Conservation (phyloP, 1,140 invertebrate genomes). For the Anagrus nilaparvatae region DNA sequence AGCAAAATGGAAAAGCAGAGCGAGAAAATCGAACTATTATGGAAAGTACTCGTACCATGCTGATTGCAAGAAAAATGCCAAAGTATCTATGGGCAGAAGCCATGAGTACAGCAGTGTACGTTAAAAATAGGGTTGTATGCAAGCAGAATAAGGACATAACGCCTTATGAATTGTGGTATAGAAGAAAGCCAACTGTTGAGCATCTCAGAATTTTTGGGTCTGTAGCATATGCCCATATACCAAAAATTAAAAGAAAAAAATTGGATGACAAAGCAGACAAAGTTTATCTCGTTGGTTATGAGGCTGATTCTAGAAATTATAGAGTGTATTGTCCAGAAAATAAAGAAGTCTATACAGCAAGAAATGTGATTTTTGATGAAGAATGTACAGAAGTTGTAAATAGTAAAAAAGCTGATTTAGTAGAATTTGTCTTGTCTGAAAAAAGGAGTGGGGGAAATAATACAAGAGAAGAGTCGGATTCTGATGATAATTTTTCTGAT, state of each 20-base stretch:
- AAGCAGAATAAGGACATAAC: neutral
- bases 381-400: too few relatives aligned
- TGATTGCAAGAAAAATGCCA: neutral
- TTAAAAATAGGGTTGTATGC: neutral
- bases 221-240: neutral
- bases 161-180: neutral
- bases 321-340: constrained; percentile 20
- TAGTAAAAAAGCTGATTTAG: too few relatives aligned
- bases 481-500: too few relatives aligned
- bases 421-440: too few relatives aligned
- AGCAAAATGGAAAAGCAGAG: constrained; percentile 28
- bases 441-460: too few relatives aligned
- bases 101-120: constrained; percentile 4
- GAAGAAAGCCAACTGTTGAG: neutral
- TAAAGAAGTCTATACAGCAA: constrained; percentile 20
- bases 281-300: constrained; percentile 21
- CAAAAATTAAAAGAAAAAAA: constrained; percentile 8
- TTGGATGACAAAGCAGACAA: constrained; percentile 16
- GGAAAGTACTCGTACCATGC: constrained; percentile 13
- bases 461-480: too few relatives aligned
- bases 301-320: constrained; percentile 20
- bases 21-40: constrained; percentile 18
- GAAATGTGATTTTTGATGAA: constrained; percentile 27
- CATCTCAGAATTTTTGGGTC: neutral
- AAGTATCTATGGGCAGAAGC: constrained; percentile 11